These are phyloP conservation scores for Siderastrea radians DNA, from an alignment of 92 coral and sea anemone genomes.

Conservation along the genomic window DNA sequence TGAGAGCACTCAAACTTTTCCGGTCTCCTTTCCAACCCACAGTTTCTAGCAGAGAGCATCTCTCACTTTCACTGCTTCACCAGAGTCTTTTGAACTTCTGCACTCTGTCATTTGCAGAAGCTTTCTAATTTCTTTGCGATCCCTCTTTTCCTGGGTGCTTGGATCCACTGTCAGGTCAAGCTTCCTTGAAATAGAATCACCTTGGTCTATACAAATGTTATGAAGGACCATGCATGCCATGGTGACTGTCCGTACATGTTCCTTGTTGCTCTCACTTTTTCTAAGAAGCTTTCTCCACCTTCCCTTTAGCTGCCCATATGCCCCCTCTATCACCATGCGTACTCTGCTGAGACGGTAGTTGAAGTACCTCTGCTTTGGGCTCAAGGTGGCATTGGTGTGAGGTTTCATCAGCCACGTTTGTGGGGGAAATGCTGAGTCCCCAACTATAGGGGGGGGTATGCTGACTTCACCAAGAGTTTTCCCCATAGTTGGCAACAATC, in stretches of 20 bases:
- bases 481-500: neutral
- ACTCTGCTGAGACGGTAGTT: constrained; percentile 22
- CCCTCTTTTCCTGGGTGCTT: constrained; percentile 34
- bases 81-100: constrained; percentile 2
- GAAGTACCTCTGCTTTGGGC: constrained; percentile 34
- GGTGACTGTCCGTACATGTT: constrained; percentile 34
- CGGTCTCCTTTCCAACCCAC: constrained; percentile 28
- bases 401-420: constrained; percentile 40
- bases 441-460: constrained; percentile 19
- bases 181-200: constrained; percentile 55
- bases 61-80: constrained; percentile 34
- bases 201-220: constrained; percentile 63
- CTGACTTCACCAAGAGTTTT: constrained; percentile 12
- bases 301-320: constrained; percentile 66
- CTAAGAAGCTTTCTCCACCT: constrained; percentile 64
- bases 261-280: constrained; percentile 59
- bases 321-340: constrained; percentile 39
- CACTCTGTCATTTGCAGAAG: constrained; percentile 57
- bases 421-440: constrained; percentile 36
- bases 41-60: constrained; percentile 46
- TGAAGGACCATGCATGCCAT: constrained; percentile 67
- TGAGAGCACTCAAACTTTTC: neutral
- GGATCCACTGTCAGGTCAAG: constrained; percentile 57
- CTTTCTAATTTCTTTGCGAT: constrained; percentile 43
- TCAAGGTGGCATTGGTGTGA: constrained; percentile 34